Conservation (phyloP, 2,888 invertebrate genomes). For the Dolichopus griseipennis region DNA sequence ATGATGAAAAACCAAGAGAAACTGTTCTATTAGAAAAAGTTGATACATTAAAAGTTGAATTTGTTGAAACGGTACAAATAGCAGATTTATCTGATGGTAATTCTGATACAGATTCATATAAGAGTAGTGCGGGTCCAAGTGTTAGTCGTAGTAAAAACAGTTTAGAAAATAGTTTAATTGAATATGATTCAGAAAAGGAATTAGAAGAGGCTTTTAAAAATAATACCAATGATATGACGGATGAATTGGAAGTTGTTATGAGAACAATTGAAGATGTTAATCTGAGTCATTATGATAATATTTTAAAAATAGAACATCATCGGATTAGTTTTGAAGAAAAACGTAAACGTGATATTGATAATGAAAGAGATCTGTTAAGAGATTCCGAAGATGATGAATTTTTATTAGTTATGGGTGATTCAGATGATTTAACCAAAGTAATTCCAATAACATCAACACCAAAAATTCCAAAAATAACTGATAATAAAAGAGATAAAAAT, state of each 20-base stretch:
- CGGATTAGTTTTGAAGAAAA: slow-evolving; percentile 43
- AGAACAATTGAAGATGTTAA: slow-evolving; percentile 27
- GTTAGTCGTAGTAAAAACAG: slow-evolving; percentile 25
- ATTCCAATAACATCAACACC: slow-evolving; percentile 10
- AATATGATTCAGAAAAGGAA: slow-evolving; percentile 22
- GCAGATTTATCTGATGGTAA: slow-evolving; percentile 47
- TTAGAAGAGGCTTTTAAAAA: slow-evolving; percentile 20
- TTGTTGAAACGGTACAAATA: slow-evolving; percentile 49
- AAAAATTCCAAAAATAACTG: slow-evolving; percentile 11
- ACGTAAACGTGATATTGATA: slow-evolving; percentile 36
- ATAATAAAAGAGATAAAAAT: slow-evolving; percentile 16
- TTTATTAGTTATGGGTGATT: slow-evolving; percentile 14
- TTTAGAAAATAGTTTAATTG: slow-evolving; percentile 20
- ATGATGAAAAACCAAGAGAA: slow-evolving; percentile 25
- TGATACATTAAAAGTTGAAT: slow-evolving; percentile 48
- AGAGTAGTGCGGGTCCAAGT: too few species aligned
- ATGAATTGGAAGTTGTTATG: slow-evolving; percentile 27
- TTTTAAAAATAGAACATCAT: slow-evolving; percentile 38
- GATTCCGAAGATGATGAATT: slow-evolving; percentile 38
- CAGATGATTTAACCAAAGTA: slow-evolving; percentile 12
- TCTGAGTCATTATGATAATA: slow-evolving; percentile 9
- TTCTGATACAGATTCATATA: slow-evolving; percentile 42
- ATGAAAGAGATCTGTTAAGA: slow-evolving; percentile 39
- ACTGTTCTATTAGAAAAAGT: slow-evolving; percentile 48
- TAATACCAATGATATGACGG: slow-evolving; percentile 20